A percentile compares a stretch with the other conserved stretches of the same genome.
Conservation (phyloP, 1,140 invertebrate genomes). For the Pectinophora gossypiella region DNA sequence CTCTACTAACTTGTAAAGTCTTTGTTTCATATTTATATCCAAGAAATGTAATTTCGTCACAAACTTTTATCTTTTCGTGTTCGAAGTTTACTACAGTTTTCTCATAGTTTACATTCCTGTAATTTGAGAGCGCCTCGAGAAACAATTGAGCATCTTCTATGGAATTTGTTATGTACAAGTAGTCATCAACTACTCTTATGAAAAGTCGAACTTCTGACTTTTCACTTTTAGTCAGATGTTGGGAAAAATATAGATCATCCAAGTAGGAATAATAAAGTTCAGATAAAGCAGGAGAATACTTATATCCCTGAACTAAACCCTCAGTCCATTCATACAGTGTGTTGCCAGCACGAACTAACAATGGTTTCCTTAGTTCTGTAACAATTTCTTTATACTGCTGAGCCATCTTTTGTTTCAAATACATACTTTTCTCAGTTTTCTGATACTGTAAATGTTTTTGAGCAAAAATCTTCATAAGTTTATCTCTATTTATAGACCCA, state of each 20-base stretch:
- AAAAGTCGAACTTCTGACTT: constrained; percentile 47
- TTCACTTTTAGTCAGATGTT: constrained; percentile 30
- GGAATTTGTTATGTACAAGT: constrained; percentile 64
- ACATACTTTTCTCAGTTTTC: constrained; percentile 33
- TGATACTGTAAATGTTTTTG: constrained; percentile 44
- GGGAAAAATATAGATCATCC: constrained; percentile 53
- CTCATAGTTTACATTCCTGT: constrained; percentile 60
- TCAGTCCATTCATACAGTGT: constrained; percentile 64
- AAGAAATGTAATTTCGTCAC: constrained; percentile 52
- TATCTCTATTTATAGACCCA: constrained; percentile 58
- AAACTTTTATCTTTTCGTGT: constrained; percentile 38
- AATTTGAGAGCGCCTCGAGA: constrained; percentile 50
- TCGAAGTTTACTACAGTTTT: constrained; percentile 67
- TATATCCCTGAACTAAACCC: constrained; percentile 69
- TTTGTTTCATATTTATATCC: constrained; percentile 60
- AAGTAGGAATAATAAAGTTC: constrained; percentile 65
- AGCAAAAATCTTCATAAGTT: constrained; percentile 47
- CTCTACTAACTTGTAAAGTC: constrained; percentile 53
- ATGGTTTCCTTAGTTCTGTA: constrained; percentile 48
- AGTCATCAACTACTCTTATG: constrained; percentile 67
- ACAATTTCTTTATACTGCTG: constrained; percentile 53
- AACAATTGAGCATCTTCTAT: constrained; percentile 53
- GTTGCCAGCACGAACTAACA: constrained; percentile 59
- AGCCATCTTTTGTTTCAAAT: constrained; percentile 45
- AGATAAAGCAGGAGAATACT: constrained; percentile 68